Conservation (phyloP, 1,140 invertebrate species). For the Tribolium madens region DNA sequence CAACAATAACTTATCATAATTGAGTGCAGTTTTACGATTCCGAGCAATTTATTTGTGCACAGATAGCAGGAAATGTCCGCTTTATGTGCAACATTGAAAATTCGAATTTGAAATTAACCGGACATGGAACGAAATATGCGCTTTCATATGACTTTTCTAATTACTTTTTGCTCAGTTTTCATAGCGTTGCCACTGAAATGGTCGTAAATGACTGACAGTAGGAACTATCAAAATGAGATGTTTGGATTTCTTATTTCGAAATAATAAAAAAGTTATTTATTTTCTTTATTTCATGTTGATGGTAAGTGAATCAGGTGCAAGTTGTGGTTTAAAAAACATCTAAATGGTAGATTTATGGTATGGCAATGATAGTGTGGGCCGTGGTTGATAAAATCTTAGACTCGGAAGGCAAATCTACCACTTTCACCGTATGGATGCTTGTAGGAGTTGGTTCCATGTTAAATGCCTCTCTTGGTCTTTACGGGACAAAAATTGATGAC, state of each 20-base stretch:
- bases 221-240: too few relatives aligned
- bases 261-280: too few relatives aligned
- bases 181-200: too few relatives aligned
- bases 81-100: slow-evolving; percentile 51
- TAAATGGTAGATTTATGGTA: not conserved
- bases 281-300: too few relatives aligned
- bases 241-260: too few relatives aligned
- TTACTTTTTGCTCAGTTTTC: not conserved
- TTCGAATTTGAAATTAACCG: slow-evolving; percentile 54
- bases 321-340: not conserved
- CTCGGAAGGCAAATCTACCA: not conserved
- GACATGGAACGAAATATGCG: slow-evolving; percentile 55
- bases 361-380: not conserved
- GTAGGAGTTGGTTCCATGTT: not conserved
- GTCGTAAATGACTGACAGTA: too few relatives aligned
- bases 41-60: not conserved
- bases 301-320: too few relatives aligned
- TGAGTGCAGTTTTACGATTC: too few relatives aligned
- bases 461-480: not conserved
- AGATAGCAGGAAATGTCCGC: slow-evolving; percentile 33
- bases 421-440: not conserved
- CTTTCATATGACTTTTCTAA: slow-evolving; percentile 33
- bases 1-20: too few relatives aligned
- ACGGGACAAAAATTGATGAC: not conserved
- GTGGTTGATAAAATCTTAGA: not conserved